These are phyloP conservation scores for Melanophora roralis DNA, from an alignment of 2,888 invertebrate genomes.

Conservation along the genomic window DNA sequence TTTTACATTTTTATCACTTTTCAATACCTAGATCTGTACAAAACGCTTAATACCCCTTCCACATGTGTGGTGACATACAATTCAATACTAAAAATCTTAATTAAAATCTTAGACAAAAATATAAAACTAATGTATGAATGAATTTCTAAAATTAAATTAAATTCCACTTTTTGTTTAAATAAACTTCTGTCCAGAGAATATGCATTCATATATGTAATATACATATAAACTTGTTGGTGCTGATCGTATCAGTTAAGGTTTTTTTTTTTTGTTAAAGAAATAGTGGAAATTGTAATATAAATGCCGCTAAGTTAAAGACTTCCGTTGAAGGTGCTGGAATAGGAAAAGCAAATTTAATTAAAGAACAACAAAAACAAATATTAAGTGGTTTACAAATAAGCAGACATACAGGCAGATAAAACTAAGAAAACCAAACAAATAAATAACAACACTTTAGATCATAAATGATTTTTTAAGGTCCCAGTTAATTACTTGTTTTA, in stretches of 20 bases:
- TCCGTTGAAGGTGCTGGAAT: conserved; percentile 57
- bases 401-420: not conserved
- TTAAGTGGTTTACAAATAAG: not conserved
- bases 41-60: no score
- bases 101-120: conserved; percentile 36
- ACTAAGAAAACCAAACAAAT: not conserved
- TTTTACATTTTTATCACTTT: no score
- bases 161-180: conserved; percentile 8
- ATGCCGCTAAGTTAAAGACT: conserved; percentile 34
- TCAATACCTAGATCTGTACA: no score
- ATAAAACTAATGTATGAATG: conserved; percentile 40
- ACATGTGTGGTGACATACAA: no score
- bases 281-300: conserved; percentile 44
- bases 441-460: conserved; percentile 30
- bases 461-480: conserved; percentile 48
- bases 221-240: not conserved
- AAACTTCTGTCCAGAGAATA: no score
- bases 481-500: conserved; percentile 13
- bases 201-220: no score
- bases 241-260: not conserved
- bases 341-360: conserved; percentile 22
- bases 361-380: not conserved
- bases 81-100: conserved; percentile 45
- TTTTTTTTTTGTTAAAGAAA: conserved; percentile 5
- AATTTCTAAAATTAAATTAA: conserved; percentile 55